A percentile compares a stretch with the other conserved stretches of the same genome.
phyloP scores from a whole-genome alignment of 2,888 invertebrate species.

The Glyphotaelius pellucidus region DNA sequence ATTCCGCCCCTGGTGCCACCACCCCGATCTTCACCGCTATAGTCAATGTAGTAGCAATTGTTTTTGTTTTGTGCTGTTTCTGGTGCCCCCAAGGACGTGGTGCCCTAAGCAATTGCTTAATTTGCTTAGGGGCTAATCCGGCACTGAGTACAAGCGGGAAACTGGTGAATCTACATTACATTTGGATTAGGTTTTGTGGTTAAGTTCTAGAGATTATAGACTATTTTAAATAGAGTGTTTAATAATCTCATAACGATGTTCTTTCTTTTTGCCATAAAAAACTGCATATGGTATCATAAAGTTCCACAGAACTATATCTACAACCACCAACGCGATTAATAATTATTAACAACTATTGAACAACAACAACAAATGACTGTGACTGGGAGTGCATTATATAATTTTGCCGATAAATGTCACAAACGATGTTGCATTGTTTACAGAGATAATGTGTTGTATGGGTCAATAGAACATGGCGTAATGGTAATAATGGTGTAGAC shows the following conservation, averaged over 20 bases:
- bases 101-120: no score
- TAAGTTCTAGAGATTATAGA: background rate
- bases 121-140: no score
- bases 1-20: no score
- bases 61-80: no score
- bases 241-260: background rate
- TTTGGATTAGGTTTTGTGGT: no score
- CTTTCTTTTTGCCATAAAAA: background rate
- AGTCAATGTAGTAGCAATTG: no score
- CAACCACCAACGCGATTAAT: background rate
- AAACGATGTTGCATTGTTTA: background rate
- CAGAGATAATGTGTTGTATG: background rate
- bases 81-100: no score
- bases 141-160: no score
- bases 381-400: background rate
- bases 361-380: background rate
- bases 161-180: no score
- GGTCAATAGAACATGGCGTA: conserved; percentile 9
- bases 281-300: background rate
- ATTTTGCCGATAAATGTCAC: background rate
- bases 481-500: background rate
- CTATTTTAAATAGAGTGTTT: background rate
- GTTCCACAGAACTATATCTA: background rate
- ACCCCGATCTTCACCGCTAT: no score
- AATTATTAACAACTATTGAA: background rate